phyloP scores from a whole-genome alignment of 2,888 invertebrate genomes.

The Cosmorhoe ocellata region DNA sequence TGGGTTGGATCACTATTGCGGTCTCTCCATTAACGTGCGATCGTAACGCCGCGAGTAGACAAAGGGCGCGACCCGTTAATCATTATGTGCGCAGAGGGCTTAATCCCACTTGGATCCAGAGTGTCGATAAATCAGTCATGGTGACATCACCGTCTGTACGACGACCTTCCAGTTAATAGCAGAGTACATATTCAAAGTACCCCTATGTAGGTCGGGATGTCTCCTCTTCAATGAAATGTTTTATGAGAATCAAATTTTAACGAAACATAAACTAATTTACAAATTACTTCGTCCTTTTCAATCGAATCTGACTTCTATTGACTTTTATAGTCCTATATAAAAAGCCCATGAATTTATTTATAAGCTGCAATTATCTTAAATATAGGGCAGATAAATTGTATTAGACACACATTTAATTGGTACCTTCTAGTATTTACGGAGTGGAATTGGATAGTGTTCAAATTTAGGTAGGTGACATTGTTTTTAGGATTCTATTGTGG shows the following conservation, averaged over 20 bases:
- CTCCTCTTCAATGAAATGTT: constrained; percentile 59
- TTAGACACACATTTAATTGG: no score
- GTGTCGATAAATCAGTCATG: constrained; percentile 70
- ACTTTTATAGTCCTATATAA: constrained; percentile 18
- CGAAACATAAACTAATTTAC: constrained; percentile 26
- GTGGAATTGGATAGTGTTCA: constrained; percentile 12
- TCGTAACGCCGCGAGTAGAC: neutral
- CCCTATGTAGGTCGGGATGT: constrained; percentile 55
- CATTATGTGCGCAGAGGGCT: constrained; percentile 40
- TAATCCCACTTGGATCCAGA: constrained; percentile 50
- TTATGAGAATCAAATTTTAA: constrained; percentile 47
- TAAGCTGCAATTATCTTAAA: constrained; percentile 10
- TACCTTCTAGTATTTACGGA: constrained; percentile 10
- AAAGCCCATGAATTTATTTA: constrained; percentile 18
- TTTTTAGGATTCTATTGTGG: no score
- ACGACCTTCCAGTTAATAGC: constrained; percentile 70
- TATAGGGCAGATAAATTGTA: constrained; percentile 10
- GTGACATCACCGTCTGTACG: constrained; percentile 72
- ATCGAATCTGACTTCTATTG: constrained; percentile 31
- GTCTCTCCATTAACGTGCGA: neutral
- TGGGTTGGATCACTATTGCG: neutral
- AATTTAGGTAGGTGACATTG: constrained; percentile 14
- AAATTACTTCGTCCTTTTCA: constrained; percentile 32
- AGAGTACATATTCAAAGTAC: constrained; percentile 61
- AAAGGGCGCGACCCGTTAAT: constrained; percentile 9